These are phyloP conservation scores for Hypotaenidia okinawae DNA, from an alignment of 2,797 vertebrate genomes.

Conservation along the genomic window DNA sequence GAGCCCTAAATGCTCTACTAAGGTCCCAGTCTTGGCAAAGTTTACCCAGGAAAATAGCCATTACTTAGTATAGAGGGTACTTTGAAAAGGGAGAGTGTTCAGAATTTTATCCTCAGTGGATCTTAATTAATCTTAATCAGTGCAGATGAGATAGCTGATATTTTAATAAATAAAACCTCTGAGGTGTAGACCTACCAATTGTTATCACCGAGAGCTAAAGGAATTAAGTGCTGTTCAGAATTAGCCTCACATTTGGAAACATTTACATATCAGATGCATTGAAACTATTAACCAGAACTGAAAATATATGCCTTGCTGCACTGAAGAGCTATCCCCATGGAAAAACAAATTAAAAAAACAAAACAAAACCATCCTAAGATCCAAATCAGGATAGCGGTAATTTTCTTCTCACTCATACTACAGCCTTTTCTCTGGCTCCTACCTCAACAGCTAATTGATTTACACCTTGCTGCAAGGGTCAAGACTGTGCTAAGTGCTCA, in stretches of 20 bases:
- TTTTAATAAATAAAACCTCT: neutral
- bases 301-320: neutral
- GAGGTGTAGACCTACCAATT: neutral
- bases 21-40: slow-evolving; percentile 1
- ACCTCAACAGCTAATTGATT: slow-evolving; percentile 21
- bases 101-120: neutral
- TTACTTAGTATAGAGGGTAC: neutral
- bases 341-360: neutral
- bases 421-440: neutral
- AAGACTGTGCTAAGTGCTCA: neutral
- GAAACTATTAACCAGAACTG: neutral
- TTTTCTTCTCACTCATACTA: neutral
- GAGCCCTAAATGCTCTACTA: slow-evolving; percentile 9
- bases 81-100: slow-evolving; percentile 1
- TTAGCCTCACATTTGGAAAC: neutral
- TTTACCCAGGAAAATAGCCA: slow-evolving; percentile 44
- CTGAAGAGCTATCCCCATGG: neutral
- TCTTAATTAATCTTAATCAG: slow-evolving; percentile 35
- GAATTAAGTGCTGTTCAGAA: neutral
- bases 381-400: neutral
- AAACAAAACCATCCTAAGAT: neutral
- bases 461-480: neutral
- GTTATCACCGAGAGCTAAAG: neutral
- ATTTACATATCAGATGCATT: neutral
- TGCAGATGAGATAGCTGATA: neutral